Conservation (phyloP, 1,140 invertebrate species). For the Trachymyrmex cornetzi region DNA sequence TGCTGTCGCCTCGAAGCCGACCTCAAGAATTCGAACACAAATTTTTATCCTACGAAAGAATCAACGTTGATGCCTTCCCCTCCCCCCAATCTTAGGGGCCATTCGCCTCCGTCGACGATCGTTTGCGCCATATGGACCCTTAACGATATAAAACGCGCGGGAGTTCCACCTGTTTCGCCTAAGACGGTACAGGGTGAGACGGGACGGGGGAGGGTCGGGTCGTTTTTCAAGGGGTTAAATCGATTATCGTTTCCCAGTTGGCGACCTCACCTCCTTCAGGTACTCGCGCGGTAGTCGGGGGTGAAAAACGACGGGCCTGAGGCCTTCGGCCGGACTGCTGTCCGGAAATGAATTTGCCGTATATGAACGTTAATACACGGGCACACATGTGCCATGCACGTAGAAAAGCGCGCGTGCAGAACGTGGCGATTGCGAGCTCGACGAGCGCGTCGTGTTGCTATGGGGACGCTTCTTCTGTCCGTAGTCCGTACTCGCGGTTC, state of each 20-base stretch:
- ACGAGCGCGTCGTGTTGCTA: slow-evolving; percentile 76
- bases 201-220: slow-evolving; percentile 18
- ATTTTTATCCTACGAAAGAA: slow-evolving; percentile 1
- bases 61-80: slow-evolving; percentile 8
- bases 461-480: slow-evolving; percentile 75
- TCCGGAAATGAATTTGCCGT: slow-evolving; percentile 42
- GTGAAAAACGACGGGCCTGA: slow-evolving; percentile 20
- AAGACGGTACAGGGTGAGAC: neutral
- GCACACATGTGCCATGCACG: neutral
- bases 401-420: slow-evolving; percentile 44
- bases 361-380: slow-evolving; percentile 25
- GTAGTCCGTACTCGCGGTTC: slow-evolving; percentile 49
- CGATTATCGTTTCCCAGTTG: slow-evolving; percentile 68
- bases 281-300: slow-evolving; percentile 13
- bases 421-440: slow-evolving; percentile 35
- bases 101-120: neutral
- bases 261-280: slow-evolving; percentile 39
- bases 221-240: slow-evolving; percentile 63
- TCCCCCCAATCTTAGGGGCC: neutral
- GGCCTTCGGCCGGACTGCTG: neutral
- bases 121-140: slow-evolving; percentile 23
- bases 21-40: neutral
- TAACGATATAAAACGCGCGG: slow-evolving; percentile 30
- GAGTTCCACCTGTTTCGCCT: slow-evolving; percentile 52
- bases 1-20: neutral